phyloP scores from a whole-genome alignment of 1,140 invertebrate species.

The Brachionus asplanchnoidis region DNA sequence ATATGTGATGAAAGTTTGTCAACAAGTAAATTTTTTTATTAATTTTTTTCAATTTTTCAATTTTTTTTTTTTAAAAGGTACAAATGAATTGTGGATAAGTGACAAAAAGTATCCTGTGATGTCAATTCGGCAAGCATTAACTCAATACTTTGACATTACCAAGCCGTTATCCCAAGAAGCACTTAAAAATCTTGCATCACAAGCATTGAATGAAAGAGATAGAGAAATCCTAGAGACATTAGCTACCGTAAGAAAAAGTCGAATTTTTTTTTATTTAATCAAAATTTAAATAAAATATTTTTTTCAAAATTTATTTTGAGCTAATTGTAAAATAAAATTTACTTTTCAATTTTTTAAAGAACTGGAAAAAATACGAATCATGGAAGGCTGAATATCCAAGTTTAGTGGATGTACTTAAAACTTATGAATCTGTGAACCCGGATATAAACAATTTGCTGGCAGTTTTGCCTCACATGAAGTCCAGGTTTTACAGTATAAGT shows the following conservation, averaged over 20 bases:
- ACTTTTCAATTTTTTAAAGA: neutral
- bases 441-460: constrained; percentile 72
- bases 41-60: no score
- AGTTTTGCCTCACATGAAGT: constrained; percentile 77
- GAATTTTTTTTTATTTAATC: no score
- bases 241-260: neutral
- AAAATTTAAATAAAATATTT: no score
- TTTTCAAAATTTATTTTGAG: no score
- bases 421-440: constrained; percentile 83
- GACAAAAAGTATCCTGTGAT: constrained; percentile 76
- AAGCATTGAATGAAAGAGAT: constrained; percentile 71
- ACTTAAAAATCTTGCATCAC: constrained; percentile 72
- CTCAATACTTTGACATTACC: constrained; percentile 81
- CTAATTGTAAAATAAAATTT: no score
- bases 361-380: constrained; percentile 66
- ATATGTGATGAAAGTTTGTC: constrained; percentile 77
- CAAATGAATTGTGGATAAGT: constrained; percentile 74
- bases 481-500: constrained; percentile 88
- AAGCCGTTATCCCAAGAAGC: constrained; percentile 82
- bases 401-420: constrained; percentile 90
- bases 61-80: no score
- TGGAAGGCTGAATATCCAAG: constrained; percentile 86
- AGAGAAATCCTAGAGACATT: constrained; percentile 68
- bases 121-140: constrained; percentile 71
- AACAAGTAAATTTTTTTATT: neutral